A percentile compares a stretch with the other conserved stretches of the same genome.
Evolutionary conservation across 1,140 invertebrate genomes (phyloP).

Genomic region (Zaprionus africanus): DNA sequence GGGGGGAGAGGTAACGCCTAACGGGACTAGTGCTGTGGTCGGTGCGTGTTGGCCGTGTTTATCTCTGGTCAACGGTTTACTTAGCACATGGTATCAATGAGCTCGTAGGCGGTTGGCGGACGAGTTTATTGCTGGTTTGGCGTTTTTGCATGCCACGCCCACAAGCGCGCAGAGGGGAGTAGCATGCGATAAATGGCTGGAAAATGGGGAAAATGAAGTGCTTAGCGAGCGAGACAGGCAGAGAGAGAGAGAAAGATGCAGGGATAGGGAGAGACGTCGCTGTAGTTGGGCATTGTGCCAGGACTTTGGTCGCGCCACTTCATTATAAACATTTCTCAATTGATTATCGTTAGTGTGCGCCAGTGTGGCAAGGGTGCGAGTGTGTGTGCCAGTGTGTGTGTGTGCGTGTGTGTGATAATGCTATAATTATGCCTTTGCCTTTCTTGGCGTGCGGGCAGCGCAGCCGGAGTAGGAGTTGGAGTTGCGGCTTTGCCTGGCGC

Average conservation of each 20-base stretch:
- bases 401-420: constrained; percentile 69
- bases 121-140: constrained; percentile 68
- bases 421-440: constrained; percentile 75
- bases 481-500: constrained; percentile 65
- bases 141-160: constrained; percentile 72
- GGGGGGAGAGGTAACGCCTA: neutral
- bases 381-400: constrained; percentile 5
- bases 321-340: constrained; percentile 82
- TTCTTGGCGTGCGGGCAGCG: constrained; percentile 60
- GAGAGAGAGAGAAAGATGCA: neutral
- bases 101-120: constrained; percentile 21
- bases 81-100: constrained; percentile 62
- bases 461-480: constrained; percentile 48
- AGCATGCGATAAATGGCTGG: constrained; percentile 35
- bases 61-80: constrained; percentile 70
- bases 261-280: neutral
- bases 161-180: neutral
- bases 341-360: constrained; percentile 76
- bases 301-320: constrained; percentile 69
- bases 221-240: constrained; percentile 44
- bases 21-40: constrained; percentile 21
- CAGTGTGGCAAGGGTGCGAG: constrained; percentile 4
- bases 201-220: constrained; percentile 66
- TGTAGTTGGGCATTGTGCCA: constrained; percentile 42
- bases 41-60: constrained; percentile 69